Evolutionary conservation across 2,797 vertebrate species (phyloP).

Genomic region (Etheostoma nigrum): DNA sequence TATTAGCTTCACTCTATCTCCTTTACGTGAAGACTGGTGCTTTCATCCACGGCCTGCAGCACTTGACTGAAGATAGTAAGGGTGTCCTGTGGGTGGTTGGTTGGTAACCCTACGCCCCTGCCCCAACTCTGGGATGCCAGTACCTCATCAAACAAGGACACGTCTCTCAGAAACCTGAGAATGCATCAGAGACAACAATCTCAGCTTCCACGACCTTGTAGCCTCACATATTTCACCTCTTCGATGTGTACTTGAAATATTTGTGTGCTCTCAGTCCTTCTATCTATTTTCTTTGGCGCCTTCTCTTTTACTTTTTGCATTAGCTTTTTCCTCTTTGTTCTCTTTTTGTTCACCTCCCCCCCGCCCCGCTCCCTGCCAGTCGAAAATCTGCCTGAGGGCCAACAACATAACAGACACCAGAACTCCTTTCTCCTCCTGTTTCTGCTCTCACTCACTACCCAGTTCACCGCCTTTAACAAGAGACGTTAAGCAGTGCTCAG

Average conservation of each 20-base stretch:
- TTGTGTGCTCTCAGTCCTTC: slow-evolving; percentile 27
- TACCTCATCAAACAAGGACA: slow-evolving; percentile 74
- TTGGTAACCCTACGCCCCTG: slow-evolving; percentile 80
- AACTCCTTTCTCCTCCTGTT: slow-evolving; percentile 66
- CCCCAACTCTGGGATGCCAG: slow-evolving; percentile 63
- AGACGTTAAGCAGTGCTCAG: slow-evolving; percentile 56
- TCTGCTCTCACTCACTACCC: slow-evolving; percentile 58
- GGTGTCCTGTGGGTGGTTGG: slow-evolving; percentile 76
- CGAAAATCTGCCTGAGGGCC: slow-evolving; percentile 63
- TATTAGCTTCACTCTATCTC: slow-evolving; percentile 34
- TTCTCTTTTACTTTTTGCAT: slow-evolving; percentile 40
- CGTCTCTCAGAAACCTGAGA: slow-evolving; percentile 74
- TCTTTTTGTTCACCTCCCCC: slow-evolving; percentile 19
- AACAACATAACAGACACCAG: slow-evolving; percentile 72
- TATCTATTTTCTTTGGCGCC: slow-evolving; percentile 44
- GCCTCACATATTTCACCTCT: slow-evolving; percentile 50
- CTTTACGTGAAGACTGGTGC: slow-evolving; percentile 46
- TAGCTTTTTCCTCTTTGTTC: slow-evolving; percentile 44
- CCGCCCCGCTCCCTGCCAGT: slow-evolving; percentile 18
- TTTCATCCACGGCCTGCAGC: slow-evolving; percentile 80
- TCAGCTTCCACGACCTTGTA: slow-evolving; percentile 56
- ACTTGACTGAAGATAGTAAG: slow-evolving; percentile 68
- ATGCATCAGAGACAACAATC: slow-evolving; percentile 71
- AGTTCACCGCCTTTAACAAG: slow-evolving; percentile 52
- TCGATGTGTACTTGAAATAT: slow-evolving; percentile 38